Evolutionary conservation across 2,797 vertebrate genomes (phyloP), one percentile per base, ranked within the genome.

Genomic region (Tangara arthus): DNA sequence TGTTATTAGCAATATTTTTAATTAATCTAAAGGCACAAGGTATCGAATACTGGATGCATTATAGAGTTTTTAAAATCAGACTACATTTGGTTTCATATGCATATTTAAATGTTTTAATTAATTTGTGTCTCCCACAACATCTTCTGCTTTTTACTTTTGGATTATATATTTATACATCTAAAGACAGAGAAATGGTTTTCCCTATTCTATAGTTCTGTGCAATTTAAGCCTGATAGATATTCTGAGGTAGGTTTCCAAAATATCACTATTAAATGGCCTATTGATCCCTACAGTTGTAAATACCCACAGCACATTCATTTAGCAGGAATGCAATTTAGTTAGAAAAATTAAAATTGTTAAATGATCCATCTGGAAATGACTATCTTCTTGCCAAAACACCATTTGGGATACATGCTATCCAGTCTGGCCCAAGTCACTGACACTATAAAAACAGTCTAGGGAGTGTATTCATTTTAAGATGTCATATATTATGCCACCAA

Each of bases 341-440:
- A 71, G 65, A 90, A 91, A 95, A 90, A 90, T 88, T 81, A 56
- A 90, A 94, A 81, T 52, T 7, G 9, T 65, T 79, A 88, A 96
- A 91, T 72, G 72, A 69, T 91, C 80, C 94, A 96, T 94, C 87
- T 96, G 90, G 90, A 94, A 90, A 91, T 79, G 2, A 32, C 47
- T 59, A 39, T 63, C 61, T 79, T 75, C 50, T 82, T 93, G 91
- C 91, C 95, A 95, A 85, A 88, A 63, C 37, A 79, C 57, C 82
- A 94, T 94, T 96, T 94, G 93, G 63, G 90, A 91, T 88, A 47
- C 42, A 78, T 88, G 86, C 47, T 90, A 75, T 59, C 55, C 56
- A 88, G 47, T 27, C 63, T 95, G 92, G 85, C 39, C 66, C 77
- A 87, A 94, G 80, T 61, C 88, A 93, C 61, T 65, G 82, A 70